Conservation (phyloP, 2,797 vertebrate genomes). For the Falco columbarius region DNA sequence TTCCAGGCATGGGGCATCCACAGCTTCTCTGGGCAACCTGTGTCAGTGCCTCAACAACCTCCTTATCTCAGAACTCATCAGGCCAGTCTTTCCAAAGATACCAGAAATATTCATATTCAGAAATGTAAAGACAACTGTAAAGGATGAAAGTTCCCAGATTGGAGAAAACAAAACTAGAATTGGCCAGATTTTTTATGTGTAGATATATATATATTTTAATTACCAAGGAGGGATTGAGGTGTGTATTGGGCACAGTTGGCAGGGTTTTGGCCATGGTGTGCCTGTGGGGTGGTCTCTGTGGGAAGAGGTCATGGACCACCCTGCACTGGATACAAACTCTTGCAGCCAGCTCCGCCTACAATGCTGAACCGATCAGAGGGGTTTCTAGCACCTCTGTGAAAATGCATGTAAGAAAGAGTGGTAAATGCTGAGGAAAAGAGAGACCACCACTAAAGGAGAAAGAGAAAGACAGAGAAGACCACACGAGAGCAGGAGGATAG, state of each 20-base stretch:
- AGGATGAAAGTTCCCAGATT: background rate
- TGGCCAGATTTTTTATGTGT: background rate
- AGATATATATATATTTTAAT: background rate
- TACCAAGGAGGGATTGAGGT: background rate
- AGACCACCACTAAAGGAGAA: background rate
- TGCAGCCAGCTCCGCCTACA: background rate
- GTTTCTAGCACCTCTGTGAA: background rate
- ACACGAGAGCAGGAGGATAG: background rate
- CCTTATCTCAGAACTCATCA: background rate
- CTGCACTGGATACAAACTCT: background rate
- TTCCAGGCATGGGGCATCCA: background rate
- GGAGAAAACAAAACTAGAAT: background rate
- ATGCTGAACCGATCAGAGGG: rapidly evolving
- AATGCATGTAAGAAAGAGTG: background rate
- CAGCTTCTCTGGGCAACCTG: background rate
- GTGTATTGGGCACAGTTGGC: background rate
- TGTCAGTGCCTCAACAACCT: background rate
- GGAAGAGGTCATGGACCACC: background rate
- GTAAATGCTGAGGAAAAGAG: background rate
- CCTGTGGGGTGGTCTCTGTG: background rate
- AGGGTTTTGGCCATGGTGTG: background rate
- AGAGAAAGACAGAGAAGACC: background rate
- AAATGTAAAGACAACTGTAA: background rate
- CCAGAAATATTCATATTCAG: background rate
- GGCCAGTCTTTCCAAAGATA: background rate